These are phyloP conservation scores for Lepus timidus DNA, from an alignment of 2,113 vertebrate species.

Conservation along the genomic window DNA sequence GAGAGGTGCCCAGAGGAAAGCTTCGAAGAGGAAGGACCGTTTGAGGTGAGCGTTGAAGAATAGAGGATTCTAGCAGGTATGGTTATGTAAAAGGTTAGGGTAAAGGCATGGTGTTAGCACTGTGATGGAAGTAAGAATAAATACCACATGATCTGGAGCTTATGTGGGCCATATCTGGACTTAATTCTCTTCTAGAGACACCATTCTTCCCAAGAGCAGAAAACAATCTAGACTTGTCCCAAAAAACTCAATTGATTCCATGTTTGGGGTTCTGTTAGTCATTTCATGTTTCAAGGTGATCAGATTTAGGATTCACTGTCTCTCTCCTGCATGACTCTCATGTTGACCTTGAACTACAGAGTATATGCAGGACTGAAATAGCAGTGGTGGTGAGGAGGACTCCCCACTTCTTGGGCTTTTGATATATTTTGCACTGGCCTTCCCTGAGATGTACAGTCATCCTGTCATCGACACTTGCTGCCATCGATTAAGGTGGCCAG, in stretches of 20 bases:
- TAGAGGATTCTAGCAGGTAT: neutral
- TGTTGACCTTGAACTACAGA: constrained; percentile 55
- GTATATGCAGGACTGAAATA: constrained; percentile 49
- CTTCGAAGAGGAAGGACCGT: constrained; percentile 34
- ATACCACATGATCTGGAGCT: neutral
- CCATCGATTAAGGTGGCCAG: neutral
- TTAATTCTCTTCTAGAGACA: constrained; percentile 31
- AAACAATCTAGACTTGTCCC: neutral
- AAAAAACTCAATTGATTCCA: neutral
- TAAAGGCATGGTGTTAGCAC: neutral
- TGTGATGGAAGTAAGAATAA: neutral
- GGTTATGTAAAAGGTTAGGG: neutral
- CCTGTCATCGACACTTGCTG: neutral
- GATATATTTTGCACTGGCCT: neutral
- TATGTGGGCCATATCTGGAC: neutral
- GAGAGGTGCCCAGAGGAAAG: constrained; percentile 1
- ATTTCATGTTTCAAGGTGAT: constrained; percentile 45
- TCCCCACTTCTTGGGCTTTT: neutral
- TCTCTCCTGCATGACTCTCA: neutral
- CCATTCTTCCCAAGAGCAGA: constrained; percentile 56
- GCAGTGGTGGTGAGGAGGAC: neutral
- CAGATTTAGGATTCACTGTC: neutral
- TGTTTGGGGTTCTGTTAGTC: neutral
- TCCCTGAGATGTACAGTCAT: neutral
- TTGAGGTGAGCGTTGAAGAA: constrained; percentile 71